Evolutionary conservation across 2,888 invertebrate species (phyloP).

Genomic region (Clivina fossor): DNA sequence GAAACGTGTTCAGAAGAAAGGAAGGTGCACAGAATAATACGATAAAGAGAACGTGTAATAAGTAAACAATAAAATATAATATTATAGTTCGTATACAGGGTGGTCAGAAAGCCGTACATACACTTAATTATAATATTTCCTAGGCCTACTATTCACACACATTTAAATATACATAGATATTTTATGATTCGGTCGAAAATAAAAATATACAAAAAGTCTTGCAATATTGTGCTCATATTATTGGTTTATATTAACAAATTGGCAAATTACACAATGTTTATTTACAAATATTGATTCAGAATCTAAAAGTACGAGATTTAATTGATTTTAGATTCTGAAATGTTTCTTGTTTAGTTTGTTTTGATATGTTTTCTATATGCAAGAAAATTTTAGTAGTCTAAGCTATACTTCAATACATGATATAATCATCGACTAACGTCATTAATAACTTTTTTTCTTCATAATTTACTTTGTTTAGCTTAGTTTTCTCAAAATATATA

Average conservation of each 20-base stretch:
- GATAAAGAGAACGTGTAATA: constrained; percentile 22
- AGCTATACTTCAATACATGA: constrained; percentile 1
- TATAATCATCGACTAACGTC: too few species aligned
- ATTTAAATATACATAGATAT: constrained; percentile 26
- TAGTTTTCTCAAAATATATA: constrained; percentile 7
- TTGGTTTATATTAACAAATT: constrained; percentile 25
- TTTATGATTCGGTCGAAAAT: constrained; percentile 16
- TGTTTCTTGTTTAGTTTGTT: neutral
- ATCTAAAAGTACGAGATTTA: neutral
- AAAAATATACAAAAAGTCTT: constrained; percentile 17
- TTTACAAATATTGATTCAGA: constrained; percentile 17
- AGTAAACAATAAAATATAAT: constrained; percentile 35
- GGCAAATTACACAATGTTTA: constrained; percentile 14
- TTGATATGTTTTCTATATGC: constrained; percentile 23
- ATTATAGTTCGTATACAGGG: constrained; percentile 34
- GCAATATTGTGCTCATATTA: constrained; percentile 11
- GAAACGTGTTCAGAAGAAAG: too few species aligned
- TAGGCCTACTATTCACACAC: constrained; percentile 34
- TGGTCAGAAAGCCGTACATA: constrained; percentile 31
- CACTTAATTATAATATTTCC: constrained; percentile 27
- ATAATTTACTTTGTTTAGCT: constrained; percentile 1
- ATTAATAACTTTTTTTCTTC: constrained; percentile 10
- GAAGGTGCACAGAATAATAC: constrained; percentile 21
- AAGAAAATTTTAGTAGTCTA: constrained; percentile 11
- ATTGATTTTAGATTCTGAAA: neutral